These are phyloP conservation scores for Rhagonycha lutea DNA, from an alignment of 2,888 invertebrate species.

Conservation along the genomic window DNA sequence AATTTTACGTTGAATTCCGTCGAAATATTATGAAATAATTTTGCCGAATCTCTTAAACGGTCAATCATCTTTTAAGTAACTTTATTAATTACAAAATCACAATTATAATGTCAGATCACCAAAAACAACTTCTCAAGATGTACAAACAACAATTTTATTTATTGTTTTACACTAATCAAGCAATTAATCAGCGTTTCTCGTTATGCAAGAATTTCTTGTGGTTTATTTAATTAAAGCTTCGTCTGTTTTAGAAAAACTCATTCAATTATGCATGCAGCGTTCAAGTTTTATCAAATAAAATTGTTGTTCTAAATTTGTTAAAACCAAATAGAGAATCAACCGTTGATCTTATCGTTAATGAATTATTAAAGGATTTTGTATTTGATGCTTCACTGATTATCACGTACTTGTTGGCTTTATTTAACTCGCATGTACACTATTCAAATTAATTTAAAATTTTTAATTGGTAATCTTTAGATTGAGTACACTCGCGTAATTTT, in stretches of 20 bases:
- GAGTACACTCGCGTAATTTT: no score
- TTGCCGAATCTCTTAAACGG: background rate
- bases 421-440: background rate
- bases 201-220: background rate
- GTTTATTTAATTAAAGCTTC: background rate
- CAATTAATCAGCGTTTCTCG: background rate
- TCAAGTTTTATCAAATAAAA: background rate
- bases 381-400: background rate
- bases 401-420: background rate
- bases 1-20: no score
- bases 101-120: background rate
- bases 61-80: background rate
- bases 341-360: background rate
- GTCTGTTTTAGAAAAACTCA: background rate
- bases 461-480: background rate
- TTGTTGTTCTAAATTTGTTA: background rate
- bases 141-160: background rate
- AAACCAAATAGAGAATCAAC: background rate
- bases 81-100: background rate
- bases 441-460: background rate
- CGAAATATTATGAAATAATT: no score
- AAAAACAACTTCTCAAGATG: background rate
- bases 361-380: background rate
- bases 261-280: background rate
- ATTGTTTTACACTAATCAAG: background rate